Evolutionary conservation across 2,888 invertebrate genomes (phyloP).

Genomic region (Cataglyphis albicans): DNA sequence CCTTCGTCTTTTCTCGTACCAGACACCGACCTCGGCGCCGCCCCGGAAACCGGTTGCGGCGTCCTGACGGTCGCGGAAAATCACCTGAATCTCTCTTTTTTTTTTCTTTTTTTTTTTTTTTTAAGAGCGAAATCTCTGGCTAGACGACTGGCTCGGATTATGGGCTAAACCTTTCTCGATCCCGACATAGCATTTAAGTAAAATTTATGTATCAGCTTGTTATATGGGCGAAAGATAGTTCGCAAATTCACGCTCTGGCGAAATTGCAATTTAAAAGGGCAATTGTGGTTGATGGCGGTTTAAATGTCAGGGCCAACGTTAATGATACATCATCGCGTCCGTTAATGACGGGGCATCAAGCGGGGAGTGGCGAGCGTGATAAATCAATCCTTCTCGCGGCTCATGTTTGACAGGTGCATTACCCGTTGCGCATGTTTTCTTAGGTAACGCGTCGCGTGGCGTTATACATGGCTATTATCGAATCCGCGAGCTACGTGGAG

Average conservation of each 20-base stretch:
- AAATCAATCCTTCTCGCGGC: slow-evolving; percentile 40
- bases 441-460: slow-evolving; percentile 9
- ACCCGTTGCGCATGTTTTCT: slow-evolving; percentile 40
- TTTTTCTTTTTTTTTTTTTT: neutral
- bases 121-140: neutral
- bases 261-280: slow-evolving; percentile 25
- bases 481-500: slow-evolving; percentile 9
- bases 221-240: neutral
- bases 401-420: slow-evolving; percentile 42
- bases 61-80: slow-evolving; percentile 1
- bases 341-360: slow-evolving; percentile 34
- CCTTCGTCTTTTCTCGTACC: neutral
- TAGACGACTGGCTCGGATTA: neutral
- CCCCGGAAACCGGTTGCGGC: slow-evolving; percentile 31
- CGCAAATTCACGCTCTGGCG: slow-evolving; percentile 3
- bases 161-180: neutral
- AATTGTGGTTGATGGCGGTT: slow-evolving; percentile 24
- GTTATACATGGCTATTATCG: slow-evolving; percentile 19
- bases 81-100: neutral
- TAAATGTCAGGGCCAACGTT: slow-evolving; percentile 36
- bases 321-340: slow-evolving; percentile 43
- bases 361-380: slow-evolving; percentile 34
- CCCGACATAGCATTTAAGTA: neutral
- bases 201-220: neutral
- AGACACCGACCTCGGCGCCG: neutral